These are phyloP conservation scores for Vulpes ferrilata DNA, from an alignment of 2,113 vertebrate genomes.

Conservation along the genomic window DNA sequence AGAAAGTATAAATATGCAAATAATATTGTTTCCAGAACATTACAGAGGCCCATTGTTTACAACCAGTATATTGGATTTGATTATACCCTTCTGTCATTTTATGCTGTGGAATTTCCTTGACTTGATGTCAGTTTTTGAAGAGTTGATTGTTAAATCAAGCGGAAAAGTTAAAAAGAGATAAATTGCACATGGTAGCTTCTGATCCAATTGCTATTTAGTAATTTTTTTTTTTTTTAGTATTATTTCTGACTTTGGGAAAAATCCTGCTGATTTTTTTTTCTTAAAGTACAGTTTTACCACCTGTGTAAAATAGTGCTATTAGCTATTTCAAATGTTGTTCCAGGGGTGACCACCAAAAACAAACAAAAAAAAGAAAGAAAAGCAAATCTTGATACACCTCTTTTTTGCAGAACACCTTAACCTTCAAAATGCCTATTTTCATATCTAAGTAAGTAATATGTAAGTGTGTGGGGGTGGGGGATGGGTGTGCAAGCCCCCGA, in stretches of 20 bases:
- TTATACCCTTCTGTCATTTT: slow-evolving; percentile 28
- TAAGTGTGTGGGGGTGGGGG: neutral
- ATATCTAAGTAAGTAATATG: neutral
- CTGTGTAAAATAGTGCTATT: slow-evolving; percentile 54
- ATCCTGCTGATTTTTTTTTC: neutral
- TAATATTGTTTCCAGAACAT: slow-evolving; percentile 49
- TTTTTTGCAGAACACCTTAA: neutral
- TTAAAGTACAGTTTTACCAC: slow-evolving; percentile 42
- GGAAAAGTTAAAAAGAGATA: neutral
- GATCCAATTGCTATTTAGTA: too few species aligned
- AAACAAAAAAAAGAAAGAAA: neutral
- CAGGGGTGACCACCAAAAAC: neutral
- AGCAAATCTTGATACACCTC: neutral
- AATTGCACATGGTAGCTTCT: slow-evolving; percentile 8
- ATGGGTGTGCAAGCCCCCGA: neutral
- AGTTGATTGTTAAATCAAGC: neutral
- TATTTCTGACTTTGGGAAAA: slow-evolving; percentile 50
- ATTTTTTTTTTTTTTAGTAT: neutral
- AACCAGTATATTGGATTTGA: neutral
- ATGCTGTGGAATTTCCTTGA: slow-evolving; percentile 49
- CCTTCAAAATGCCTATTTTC: slow-evolving; percentile 1
- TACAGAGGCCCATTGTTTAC: slow-evolving; percentile 26
- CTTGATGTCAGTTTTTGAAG: slow-evolving; percentile 51
- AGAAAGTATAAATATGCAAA: neutral
- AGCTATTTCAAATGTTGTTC: slow-evolving; percentile 39